Percentiles rank a stretch among this genome's conserved stretches.
These are phyloP conservation scores for Corticium candelabrum DNA, from an alignment of 37 sponge, comb jelly and placozoan genomes.

Conservation along the genomic window DNA sequence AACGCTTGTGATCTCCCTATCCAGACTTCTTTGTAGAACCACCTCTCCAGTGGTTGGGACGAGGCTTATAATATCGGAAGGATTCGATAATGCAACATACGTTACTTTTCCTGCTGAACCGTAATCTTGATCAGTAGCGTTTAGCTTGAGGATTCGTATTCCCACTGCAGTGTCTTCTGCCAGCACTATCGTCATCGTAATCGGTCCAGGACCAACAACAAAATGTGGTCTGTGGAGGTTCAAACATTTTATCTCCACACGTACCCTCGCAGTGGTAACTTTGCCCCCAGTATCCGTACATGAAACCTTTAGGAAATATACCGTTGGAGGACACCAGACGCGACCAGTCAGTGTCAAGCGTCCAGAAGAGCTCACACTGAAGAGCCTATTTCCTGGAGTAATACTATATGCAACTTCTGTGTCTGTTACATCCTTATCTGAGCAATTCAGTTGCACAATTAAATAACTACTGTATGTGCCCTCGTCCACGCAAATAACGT, in stretches of 20 bases:
- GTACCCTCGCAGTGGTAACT: neutral
- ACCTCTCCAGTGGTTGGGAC: neutral
- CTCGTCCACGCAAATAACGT: slow-evolving; percentile 15
- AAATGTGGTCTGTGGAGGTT: neutral
- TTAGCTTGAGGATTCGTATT: neutral
- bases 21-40: neutral
- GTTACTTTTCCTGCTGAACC: neutral
- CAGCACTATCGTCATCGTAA: too few species aligned
- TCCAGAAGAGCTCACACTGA: neutral
- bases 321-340: neutral
- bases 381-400: neutral
- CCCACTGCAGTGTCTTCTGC: neutral
- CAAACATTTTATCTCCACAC: neutral
- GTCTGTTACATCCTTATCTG: neutral
- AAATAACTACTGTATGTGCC: neutral
- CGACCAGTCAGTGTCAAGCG: neutral
- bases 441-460: neutral
- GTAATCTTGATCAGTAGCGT: neutral
- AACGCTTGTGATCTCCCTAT: neutral
- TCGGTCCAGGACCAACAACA: neutral
- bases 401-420: neutral
- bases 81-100: neutral
- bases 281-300: neutral
- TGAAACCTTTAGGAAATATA: neutral
- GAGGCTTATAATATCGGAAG: too few species aligned